Percentiles rank a stretch among this genome's conserved stretches.
Evolutionary conservation across 2,113 vertebrate genomes (phyloP).

Genomic region (Microcebus jonahi): DNA sequence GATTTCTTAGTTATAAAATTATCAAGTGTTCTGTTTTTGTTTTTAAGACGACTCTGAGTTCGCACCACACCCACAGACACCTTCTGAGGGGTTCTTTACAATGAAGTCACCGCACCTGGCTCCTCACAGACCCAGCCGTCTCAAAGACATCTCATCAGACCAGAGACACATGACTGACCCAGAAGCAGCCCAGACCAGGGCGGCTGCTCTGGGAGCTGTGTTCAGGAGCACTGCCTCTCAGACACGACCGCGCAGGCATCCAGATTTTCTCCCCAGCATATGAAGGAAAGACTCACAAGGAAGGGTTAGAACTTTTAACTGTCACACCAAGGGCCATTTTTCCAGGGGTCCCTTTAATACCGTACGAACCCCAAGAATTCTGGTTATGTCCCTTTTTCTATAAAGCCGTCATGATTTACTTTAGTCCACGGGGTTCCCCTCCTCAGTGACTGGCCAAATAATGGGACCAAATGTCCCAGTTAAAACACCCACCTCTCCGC

Average conservation of each 20-base stretch:
- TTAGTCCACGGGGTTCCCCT: not conserved
- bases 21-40: not conserved
- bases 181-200: too few species aligned
- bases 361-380: not conserved
- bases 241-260: not conserved
- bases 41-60: not conserved
- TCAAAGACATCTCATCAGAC: not conserved
- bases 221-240: not conserved
- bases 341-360: not conserved
- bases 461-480: not conserved
- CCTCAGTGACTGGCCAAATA: not conserved
- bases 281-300: not conserved
- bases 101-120: not conserved
- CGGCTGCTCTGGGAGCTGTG: not conserved
- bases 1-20: slow-evolving; percentile 11
- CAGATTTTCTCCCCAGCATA: not conserved
- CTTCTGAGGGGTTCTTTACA: not conserved
- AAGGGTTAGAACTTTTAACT: not conserved
- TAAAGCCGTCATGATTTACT: not conserved
- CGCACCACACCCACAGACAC: not conserved
- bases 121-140: not conserved
- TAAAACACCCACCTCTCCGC: not conserved
- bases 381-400: not conserved
- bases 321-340: not conserved
- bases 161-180: not conserved